Percentiles rank a stretch among this genome's conserved stretches.
These are phyloP conservation scores for Oceanodroma leucorhoa DNA, from an alignment of 2,797 vertebrate species.

Conservation along the genomic window DNA sequence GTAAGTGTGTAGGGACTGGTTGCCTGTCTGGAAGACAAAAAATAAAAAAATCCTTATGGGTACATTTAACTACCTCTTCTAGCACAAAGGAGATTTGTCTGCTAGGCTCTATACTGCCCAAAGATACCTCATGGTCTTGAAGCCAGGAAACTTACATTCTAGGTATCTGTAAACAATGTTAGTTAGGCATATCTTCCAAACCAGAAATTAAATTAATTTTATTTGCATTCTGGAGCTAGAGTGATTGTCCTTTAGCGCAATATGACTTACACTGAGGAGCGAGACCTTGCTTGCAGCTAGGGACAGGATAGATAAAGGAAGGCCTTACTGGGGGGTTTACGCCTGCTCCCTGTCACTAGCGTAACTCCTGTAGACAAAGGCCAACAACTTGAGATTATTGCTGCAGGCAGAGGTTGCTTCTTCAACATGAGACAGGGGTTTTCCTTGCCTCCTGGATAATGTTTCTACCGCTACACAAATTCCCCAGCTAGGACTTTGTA, in stretches of 20 bases:
- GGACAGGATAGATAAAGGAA: not conserved
- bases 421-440: not conserved
- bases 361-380: not conserved
- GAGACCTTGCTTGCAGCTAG: not conserved
- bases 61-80: not conserved
- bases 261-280: not conserved
- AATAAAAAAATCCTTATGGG: not conserved
- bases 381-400: not conserved
- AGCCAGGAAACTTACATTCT: not conserved
- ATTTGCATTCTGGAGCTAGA: not conserved
- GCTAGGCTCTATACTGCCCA: not conserved
- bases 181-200: not conserved
- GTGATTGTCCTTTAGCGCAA: not conserved
- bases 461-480: not conserved
- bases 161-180: not conserved
- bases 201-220: not conserved
- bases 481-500: not conserved
- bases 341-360: not conserved
- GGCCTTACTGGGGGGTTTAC: not conserved
- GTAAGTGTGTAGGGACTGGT: constrained; percentile 79
- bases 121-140: not conserved
- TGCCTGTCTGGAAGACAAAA: constrained; percentile 75
- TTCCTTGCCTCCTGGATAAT: not conserved
- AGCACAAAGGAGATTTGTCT: not conserved
- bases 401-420: not conserved